These are phyloP conservation scores for Oreonectes daqikongensis DNA, from an alignment of 2,797 vertebrate genomes.

Conservation along the genomic window DNA sequence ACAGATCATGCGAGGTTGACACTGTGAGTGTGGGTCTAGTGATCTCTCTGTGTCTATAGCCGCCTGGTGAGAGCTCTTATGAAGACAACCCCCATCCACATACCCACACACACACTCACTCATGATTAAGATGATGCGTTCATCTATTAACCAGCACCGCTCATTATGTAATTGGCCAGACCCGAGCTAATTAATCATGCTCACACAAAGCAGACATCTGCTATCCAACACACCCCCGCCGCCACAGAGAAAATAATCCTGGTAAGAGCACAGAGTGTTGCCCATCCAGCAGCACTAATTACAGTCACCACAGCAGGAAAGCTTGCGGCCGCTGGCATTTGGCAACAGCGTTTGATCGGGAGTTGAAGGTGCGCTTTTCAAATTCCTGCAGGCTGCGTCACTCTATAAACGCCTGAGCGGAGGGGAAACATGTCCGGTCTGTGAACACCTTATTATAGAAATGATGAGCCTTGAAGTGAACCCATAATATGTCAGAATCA, in stretches of 20 bases:
- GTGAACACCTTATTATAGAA: constrained; percentile 15
- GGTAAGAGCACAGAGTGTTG: constrained; percentile 18
- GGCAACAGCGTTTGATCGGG: constrained; percentile 9
- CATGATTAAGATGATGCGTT: constrained; percentile 50
- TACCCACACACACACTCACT: constrained; percentile 9
- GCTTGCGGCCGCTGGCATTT: constrained; percentile 25
- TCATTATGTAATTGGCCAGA: constrained; percentile 56
- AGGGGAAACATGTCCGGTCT: constrained; percentile 16
- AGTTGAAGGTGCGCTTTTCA: constrained; percentile 25
- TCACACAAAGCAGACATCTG: constrained; percentile 48
- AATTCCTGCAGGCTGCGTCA: not conserved
- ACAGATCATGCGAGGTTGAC: not conserved
- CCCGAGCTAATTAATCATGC: constrained; percentile 53
- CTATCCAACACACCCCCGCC: constrained; percentile 35
- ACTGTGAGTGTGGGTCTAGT: constrained; percentile 31
- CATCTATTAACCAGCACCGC: constrained; percentile 55
- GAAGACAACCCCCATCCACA: not conserved
- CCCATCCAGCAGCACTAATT: constrained; percentile 33
- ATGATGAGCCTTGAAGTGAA: constrained; percentile 14
- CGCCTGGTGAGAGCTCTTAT: constrained; percentile 30
- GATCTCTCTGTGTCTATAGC: constrained; percentile 45
- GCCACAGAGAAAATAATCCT: constrained; percentile 39
- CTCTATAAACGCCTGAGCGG: constrained; percentile 36
- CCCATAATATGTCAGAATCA: not conserved
- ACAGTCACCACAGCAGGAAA: constrained; percentile 22